phyloP scores from a whole-genome alignment of 2,113 vertebrate genomes.

The Saimiri boliviensis region DNA sequence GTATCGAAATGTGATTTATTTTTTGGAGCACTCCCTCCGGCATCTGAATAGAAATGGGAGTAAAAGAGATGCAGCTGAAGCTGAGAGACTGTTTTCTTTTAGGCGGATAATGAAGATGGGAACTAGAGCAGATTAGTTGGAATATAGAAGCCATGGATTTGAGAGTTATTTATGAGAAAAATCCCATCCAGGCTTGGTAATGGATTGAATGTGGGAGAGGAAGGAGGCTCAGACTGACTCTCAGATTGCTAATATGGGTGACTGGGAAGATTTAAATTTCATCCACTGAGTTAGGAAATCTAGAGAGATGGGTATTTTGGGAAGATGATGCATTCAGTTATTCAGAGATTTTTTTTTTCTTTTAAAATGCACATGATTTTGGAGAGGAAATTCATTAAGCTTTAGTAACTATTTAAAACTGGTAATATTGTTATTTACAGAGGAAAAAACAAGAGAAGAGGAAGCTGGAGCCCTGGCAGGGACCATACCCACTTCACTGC shows the following conservation, averaged over 20 bases:
- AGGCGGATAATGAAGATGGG: not conserved
- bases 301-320: not conserved
- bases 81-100: slow-evolving; percentile 7
- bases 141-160: not conserved
- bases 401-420: not conserved
- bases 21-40: not conserved
- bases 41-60: slow-evolving; percentile 5
- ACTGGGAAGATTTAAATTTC: not conserved
- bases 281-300: not conserved
- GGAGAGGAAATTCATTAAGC: not conserved
- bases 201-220: not conserved
- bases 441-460: not conserved
- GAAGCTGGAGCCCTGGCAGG: not conserved
- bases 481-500: not conserved
- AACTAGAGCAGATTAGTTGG: not conserved
- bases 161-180: slow-evolving; percentile 8
- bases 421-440: not conserved
- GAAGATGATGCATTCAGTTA: slow-evolving; percentile 9
- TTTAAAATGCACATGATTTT: not conserved
- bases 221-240: not conserved
- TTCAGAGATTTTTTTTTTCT: slow-evolving; percentile 33
- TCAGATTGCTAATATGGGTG: not conserved
- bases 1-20: not conserved
- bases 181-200: not conserved
- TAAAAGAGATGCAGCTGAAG: not conserved